phyloP scores from a whole-genome alignment of 1,140 invertebrate species.

The Eueides isabella region DNA sequence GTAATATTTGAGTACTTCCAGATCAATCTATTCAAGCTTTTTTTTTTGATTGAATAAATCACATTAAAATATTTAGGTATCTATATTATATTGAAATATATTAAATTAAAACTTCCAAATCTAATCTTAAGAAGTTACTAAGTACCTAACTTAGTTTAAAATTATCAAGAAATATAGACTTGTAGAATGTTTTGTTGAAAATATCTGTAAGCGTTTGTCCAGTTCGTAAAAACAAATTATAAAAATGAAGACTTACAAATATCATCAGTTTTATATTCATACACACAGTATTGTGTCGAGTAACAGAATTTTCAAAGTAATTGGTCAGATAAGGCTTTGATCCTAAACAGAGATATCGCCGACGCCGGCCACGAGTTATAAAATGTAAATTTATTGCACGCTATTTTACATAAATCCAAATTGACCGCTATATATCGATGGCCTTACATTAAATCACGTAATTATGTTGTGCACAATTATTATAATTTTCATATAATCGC shows the following conservation, averaged over 20 bases:
- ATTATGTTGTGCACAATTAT: conserved; percentile 77
- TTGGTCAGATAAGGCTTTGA: conserved; percentile 27
- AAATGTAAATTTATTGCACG: conserved; percentile 80
- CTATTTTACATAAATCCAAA: conserved; percentile 80
- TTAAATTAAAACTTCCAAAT: too few species aligned
- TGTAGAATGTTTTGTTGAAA: background rate
- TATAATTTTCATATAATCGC: conserved; percentile 80
- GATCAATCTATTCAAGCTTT: too few species aligned
- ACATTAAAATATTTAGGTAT: too few species aligned
- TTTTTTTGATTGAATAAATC: too few species aligned
- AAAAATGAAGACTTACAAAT: background rate
- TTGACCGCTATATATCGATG: conserved; percentile 69
- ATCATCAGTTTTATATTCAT: background rate
- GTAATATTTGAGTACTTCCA: too few species aligned
- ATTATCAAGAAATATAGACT: too few species aligned
- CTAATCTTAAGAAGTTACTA: too few species aligned
- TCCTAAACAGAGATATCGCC: conserved; percentile 62
- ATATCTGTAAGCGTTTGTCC: background rate
- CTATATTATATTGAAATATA: too few species aligned
- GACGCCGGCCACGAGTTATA: conserved; percentile 61
- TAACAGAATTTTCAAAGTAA: conserved; percentile 25
- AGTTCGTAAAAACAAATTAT: background rate
- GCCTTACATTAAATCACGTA: conserved; percentile 74
- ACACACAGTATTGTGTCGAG: background rate
- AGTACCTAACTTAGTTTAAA: too few species aligned